phyloP scores from a whole-genome alignment of 1,140 invertebrate species.

The Bombus cullumanus region DNA sequence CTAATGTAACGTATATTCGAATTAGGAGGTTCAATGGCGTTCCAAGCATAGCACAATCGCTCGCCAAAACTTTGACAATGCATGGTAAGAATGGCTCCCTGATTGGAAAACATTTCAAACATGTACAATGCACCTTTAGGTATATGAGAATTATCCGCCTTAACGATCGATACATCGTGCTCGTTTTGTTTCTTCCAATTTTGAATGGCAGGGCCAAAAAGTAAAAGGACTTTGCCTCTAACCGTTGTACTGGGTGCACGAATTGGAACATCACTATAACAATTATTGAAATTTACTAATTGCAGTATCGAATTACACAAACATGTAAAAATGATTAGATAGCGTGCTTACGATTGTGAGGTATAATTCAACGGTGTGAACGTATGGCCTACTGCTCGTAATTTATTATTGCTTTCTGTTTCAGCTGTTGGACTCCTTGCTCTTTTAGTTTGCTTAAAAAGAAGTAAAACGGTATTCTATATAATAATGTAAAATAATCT shows the following conservation, averaged over 20 bases:
- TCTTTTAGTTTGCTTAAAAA: slow-evolving; percentile 58
- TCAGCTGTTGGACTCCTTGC: slow-evolving; percentile 51
- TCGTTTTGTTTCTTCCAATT: slow-evolving; percentile 68
- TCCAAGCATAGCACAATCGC: slow-evolving; percentile 66
- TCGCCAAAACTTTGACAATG: slow-evolving; percentile 79
- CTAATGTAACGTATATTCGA: slow-evolving; percentile 65
- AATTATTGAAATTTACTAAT: slow-evolving; percentile 29
- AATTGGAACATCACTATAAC: slow-evolving; percentile 66
- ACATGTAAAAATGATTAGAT: neutral
- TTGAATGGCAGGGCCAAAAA: slow-evolving; percentile 64
- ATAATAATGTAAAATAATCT: neutral
- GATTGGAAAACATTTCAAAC: slow-evolving; percentile 84
- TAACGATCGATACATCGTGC: slow-evolving; percentile 46
- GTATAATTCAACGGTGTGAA: slow-evolving; percentile 49
- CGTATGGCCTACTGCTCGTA: slow-evolving; percentile 32
- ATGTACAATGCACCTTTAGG: slow-evolving; percentile 78
- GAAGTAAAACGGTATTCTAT: slow-evolving; percentile 15
- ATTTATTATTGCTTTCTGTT: slow-evolving; percentile 40
- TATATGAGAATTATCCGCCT: slow-evolving; percentile 68
- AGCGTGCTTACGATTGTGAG: slow-evolving; percentile 57
- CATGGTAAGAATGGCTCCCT: slow-evolving; percentile 79
- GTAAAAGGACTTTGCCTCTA: slow-evolving; percentile 68
- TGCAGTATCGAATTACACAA: neutral
- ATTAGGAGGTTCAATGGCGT: slow-evolving; percentile 29
- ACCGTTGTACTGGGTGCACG: slow-evolving; percentile 46